Conservation (phyloP, 1,140 invertebrate species). For the Thaumetopoea pityocampa region DNA sequence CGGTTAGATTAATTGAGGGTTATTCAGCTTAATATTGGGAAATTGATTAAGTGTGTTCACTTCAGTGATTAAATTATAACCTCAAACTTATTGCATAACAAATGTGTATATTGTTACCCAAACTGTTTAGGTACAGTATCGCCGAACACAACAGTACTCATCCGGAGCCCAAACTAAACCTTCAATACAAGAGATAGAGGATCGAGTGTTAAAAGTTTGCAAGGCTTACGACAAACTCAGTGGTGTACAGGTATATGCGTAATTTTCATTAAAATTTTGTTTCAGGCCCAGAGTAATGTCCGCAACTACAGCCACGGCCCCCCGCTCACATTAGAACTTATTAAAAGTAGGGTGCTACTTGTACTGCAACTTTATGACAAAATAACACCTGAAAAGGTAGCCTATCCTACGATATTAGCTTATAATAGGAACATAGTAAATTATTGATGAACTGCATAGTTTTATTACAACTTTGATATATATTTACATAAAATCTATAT, state of each 20-base stretch:
- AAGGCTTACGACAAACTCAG: conserved; percentile 87
- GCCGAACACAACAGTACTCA: conserved; percentile 44
- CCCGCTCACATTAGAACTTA: conserved; percentile 87
- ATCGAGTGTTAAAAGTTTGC: conserved; percentile 87
- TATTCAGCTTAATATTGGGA: no score
- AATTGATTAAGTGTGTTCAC: no score
- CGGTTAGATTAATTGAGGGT: neutral
- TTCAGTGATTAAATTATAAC: conserved; percentile 50
- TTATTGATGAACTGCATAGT: no score
- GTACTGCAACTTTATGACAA: conserved; percentile 98
- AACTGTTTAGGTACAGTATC: conserved; percentile 60
- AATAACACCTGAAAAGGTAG: conserved; percentile 94
- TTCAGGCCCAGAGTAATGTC: conserved; percentile 78
- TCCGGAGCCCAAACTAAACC: conserved; percentile 46
- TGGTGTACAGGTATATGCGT: conserved; percentile 82
- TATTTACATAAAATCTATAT: no score
- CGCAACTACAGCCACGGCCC: conserved; percentile 84
- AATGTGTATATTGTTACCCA: conserved; percentile 49
- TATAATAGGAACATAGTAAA: no score
- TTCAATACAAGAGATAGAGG: conserved; percentile 77
- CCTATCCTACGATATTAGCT: conserved; percentile 29
- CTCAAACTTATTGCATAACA: conserved; percentile 70
- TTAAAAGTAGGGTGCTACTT: conserved; percentile 91
- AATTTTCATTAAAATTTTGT: conserved; percentile 73
- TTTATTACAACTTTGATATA: no score